Percentiles rank a stretch among this genome's conserved stretches.
Conservation (phyloP, 1,140 invertebrate genomes). For the Ectropis grisescens region DNA sequence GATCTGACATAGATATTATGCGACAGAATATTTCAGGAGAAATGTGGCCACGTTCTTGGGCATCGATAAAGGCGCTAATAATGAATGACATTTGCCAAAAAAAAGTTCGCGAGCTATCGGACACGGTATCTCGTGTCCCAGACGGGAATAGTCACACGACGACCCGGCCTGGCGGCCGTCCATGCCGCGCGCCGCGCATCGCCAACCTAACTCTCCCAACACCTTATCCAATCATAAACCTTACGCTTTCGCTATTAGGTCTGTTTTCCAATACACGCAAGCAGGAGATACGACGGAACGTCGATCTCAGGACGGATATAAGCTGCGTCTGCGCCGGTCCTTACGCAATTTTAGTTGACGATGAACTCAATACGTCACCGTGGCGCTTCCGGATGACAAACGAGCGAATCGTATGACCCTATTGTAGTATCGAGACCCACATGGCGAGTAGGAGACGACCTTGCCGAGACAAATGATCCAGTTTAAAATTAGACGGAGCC, state of each 20-base stretch:
- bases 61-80: conserved; percentile 25
- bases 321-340: conserved; percentile 44
- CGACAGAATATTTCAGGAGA: too few relatives aligned
- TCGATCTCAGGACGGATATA: conserved; percentile 37
- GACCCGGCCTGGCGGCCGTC: conserved; percentile 59
- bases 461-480: conserved; percentile 4
- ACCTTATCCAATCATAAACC: conserved; percentile 30
- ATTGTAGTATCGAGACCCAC: conserved; percentile 23
- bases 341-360: conserved; percentile 59
- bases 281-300: conserved; percentile 14
- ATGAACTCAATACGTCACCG: conserved; percentile 58
- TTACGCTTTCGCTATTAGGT: conserved; percentile 28
- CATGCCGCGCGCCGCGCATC: conserved; percentile 27
- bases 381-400: conserved; percentile 51
- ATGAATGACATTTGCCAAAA: conserved; percentile 38
- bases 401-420: conserved; percentile 23
- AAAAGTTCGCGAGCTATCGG: conserved; percentile 33
- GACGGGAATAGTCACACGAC: conserved; percentile 63
- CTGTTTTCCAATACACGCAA: conserved; percentile 17
- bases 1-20: conserved; percentile 1
- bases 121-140: conserved; percentile 42
- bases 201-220: conserved; percentile 27
- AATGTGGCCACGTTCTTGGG: too few relatives aligned
- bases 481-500: conserved; percentile 17
- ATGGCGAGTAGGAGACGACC: conserved; percentile 4